Evolutionary conservation across 2,113 vertebrate genomes (phyloP), one percentile per base, ranked within the genome.

Genomic region (Gallinago undulata): DNA sequence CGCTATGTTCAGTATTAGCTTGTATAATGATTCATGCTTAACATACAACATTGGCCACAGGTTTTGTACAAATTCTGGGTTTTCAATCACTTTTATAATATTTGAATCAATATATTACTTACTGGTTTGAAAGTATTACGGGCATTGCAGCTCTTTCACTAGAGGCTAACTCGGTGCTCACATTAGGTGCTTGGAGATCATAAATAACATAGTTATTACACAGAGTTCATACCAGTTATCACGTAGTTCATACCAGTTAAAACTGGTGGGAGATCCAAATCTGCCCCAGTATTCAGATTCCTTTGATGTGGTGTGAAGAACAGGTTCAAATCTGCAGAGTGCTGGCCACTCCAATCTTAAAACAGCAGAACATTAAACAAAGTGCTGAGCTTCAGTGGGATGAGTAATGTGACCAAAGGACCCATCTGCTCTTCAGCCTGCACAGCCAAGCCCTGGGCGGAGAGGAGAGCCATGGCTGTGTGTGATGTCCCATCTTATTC

Each of bases 231-330:
- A n/a, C 28, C 90, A 91, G 74, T 43, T 96, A 89, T 91, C 90
- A 76, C 62, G 43, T 5, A 50, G 41, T 64, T 90, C 57, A 84
- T 47, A 77, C 82, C 60, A 39, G 72, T 81, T 86, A 89, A 67
- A 94, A 93, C 85, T 35, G 82, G 59, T 89, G 76, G 73, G 30
- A 96, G 80, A 94, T 94, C 39, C 56, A 60, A 75, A 95, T 94
- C 85, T 90, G 64, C 33, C 56, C 83, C 68, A 64, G 35, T 13
- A 70, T 39, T 41, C 55, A 74, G 68, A 47, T 30, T 70, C 22
- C 56, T 96, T 81, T 93, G 64, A 81, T 84, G 92, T 94, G 60
- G 86, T 56, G 17, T 73, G 76, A 94, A 67, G 76, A 92, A 60
- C 85, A 94, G 84, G 88, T 93, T 96, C 76, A 94, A 74, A 87